Conservation (phyloP, 2,888 invertebrate species). For the Meandrusa payeni region DNA sequence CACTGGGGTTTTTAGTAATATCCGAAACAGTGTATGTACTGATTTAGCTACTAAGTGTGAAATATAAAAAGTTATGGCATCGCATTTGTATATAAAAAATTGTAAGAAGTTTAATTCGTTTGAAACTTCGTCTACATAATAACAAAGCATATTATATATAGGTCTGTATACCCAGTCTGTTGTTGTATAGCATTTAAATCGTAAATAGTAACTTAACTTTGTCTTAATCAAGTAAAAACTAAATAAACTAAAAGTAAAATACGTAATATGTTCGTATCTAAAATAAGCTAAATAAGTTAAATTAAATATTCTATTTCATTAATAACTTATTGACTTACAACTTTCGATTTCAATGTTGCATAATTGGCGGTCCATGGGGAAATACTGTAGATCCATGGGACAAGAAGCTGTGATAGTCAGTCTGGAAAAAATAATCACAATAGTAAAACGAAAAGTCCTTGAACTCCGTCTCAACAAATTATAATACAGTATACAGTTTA, state of each 20-base stretch:
- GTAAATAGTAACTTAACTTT: constrained; percentile 11
- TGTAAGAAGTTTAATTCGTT: constrained; percentile 38
- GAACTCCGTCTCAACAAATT: too few species aligned
- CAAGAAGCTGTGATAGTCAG: constrained; percentile 97
- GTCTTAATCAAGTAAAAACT: constrained; percentile 26
- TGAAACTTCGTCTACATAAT: constrained; percentile 40
- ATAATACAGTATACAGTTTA: too few species aligned
- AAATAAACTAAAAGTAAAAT: constrained; percentile 20
- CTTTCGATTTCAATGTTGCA: constrained; percentile 98
- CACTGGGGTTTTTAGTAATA: constrained; percentile 68
- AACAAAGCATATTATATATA: constrained; percentile 46
- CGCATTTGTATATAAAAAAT: constrained; percentile 32
- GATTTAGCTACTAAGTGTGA: constrained; percentile 44
- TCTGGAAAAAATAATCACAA: constrained; percentile 74
- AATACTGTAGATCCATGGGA: constrained; percentile 97
- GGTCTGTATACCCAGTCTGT: constrained; percentile 32
- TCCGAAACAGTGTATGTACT: constrained; percentile 42
- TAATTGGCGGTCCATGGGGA: constrained; percentile 97
- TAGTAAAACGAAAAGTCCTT: too few species aligned
- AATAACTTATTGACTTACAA: constrained; percentile 87
- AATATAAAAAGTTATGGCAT: constrained; percentile 35
- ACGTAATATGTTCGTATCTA: constrained; percentile 13
- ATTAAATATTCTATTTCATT: constrained; percentile 10
- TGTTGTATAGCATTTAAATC: constrained; percentile 7
- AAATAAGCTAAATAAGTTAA: constrained; percentile 22